phyloP scores from a whole-genome alignment of 2,113 vertebrate genomes.

The Scolopax mira region DNA sequence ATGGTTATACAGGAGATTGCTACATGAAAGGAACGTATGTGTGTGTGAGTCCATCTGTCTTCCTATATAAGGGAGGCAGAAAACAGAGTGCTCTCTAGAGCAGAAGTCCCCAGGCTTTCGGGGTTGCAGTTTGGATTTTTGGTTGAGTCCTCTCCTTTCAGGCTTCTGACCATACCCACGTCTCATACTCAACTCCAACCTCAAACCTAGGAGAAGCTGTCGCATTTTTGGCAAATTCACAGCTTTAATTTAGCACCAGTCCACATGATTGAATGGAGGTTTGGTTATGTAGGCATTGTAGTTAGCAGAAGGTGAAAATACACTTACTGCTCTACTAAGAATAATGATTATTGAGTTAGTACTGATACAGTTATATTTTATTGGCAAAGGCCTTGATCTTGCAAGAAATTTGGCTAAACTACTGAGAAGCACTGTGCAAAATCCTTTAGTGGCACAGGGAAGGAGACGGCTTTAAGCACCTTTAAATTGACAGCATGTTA shows the following conservation, averaged over 20 bases:
- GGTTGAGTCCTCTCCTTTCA: neutral
- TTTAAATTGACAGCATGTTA: neutral
- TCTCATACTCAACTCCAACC: neutral
- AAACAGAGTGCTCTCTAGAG: accelerated
- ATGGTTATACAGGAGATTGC: neutral
- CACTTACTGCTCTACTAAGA: neutral
- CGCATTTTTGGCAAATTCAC: neutral
- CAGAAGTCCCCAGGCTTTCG: neutral
- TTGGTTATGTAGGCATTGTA: neutral
- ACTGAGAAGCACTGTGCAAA: neutral
- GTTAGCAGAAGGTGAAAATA: neutral
- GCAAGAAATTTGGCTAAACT: neutral
- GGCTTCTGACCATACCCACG: neutral
- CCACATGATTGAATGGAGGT: neutral
- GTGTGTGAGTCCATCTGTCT: neutral
- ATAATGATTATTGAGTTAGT: neutral
- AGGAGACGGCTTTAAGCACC: neutral
- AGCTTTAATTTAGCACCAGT: neutral
- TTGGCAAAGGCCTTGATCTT: neutral
- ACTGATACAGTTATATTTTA: neutral
- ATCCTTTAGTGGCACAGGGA: neutral
- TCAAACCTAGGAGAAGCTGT: neutral
- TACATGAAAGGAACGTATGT: neutral
- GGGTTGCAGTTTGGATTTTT: neutral
- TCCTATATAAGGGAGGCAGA: neutral